Evolutionary conservation across 2,888 invertebrate species (phyloP).

Genomic region (Cancer borealis): DNA sequence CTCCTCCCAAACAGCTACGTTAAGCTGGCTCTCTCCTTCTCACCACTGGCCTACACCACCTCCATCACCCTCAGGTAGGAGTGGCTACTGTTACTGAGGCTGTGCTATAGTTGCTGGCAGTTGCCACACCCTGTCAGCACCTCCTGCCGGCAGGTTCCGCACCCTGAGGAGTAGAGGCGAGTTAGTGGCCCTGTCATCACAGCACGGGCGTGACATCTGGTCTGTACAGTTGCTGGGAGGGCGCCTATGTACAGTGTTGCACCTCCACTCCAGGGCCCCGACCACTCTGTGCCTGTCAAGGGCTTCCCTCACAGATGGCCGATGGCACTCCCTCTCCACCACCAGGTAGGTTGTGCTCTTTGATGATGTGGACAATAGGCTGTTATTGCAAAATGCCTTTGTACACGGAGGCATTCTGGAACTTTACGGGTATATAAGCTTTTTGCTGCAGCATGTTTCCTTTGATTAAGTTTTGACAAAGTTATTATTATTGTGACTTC

Average conservation of each 20-base stretch:
- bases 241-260: constrained; percentile 63
- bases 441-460: too few species aligned
- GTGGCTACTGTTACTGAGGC: not conserved
- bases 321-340: constrained; percentile 67
- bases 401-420: too few species aligned
- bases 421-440: too few species aligned
- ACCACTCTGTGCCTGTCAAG: constrained; percentile 61
- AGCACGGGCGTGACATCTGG: constrained; percentile 71
- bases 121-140: not conserved
- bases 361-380: too few species aligned
- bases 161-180: not conserved
- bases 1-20: constrained; percentile 70
- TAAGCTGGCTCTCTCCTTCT: constrained; percentile 74
- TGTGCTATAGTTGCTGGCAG: not conserved
- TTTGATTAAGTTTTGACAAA: too few species aligned
- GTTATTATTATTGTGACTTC: too few species aligned
- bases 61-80: constrained; percentile 66
- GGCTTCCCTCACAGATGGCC: constrained; percentile 70
- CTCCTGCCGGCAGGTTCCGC: constrained; percentile 8
- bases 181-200: constrained; percentile 70
- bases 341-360: constrained; percentile 55
- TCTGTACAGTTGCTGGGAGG: constrained; percentile 60
- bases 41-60: constrained; percentile 67
- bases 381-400: too few species aligned
- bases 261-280: constrained; percentile 62